These are phyloP conservation scores for Pyxicephalus adspersus DNA, from an alignment of 2,113 vertebrate genomes.

Conservation along the genomic window DNA sequence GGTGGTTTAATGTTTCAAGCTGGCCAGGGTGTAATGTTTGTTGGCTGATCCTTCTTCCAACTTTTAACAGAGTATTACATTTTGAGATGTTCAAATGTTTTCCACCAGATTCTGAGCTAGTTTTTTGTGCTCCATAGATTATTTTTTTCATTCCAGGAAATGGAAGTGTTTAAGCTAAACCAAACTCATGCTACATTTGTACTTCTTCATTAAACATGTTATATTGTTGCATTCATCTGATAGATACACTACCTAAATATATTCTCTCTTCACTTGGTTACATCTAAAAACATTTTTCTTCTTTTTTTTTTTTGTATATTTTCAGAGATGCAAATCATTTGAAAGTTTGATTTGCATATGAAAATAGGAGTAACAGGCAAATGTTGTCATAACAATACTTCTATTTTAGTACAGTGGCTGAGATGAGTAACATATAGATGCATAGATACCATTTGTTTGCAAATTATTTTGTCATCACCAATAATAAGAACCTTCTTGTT, in stretches of 20 bases:
- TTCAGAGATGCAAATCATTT: not conserved
- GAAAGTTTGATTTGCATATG: not conserved
- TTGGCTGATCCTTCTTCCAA: no score
- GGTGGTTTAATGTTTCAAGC: no score
- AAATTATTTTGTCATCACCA: no score
- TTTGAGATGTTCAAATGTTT: no score
- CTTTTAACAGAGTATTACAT: no score
- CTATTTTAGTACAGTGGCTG: no score
- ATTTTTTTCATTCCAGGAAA: no score
- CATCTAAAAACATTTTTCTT: not conserved
- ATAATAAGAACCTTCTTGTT: no score
- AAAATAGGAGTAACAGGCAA: conserved; percentile 9
- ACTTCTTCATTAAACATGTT: not conserved
- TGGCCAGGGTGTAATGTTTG: no score
- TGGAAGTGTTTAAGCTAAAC: not conserved
- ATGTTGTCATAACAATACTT: not conserved
- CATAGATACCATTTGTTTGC: not conserved
- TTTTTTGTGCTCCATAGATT: no score
- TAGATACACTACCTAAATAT: not conserved
- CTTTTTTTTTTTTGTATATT: not conserved
- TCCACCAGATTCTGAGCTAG: no score
- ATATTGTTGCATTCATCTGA: not conserved
- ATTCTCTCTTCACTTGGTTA: not conserved
- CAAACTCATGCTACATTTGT: not conserved
- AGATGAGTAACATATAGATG: not conserved